phyloP scores from a whole-genome alignment of 2,888 invertebrate genomes.

The Seira ritae region DNA sequence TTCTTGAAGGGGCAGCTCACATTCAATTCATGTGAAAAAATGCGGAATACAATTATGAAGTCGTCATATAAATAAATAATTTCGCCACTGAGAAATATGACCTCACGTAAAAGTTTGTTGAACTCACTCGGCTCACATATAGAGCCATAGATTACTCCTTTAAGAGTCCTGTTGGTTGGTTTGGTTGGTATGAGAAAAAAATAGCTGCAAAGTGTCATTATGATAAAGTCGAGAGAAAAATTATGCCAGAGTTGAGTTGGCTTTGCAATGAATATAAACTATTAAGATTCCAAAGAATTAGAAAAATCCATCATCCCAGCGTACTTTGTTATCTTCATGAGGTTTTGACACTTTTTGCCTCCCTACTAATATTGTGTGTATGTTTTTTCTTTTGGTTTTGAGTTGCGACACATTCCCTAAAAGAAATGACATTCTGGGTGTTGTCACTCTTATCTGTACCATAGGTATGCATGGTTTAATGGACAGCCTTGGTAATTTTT shows the following conservation, averaged over 20 bases:
- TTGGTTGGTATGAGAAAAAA: not conserved
- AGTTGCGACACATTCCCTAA: not conserved
- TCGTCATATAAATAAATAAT: constrained; percentile 5
- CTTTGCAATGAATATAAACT: constrained; percentile 17
- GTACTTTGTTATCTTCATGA: constrained; percentile 48
- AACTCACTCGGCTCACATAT: not conserved
- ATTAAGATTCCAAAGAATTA: constrained; percentile 55
- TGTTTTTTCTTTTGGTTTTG: not conserved
- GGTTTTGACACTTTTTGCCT: constrained; percentile 43
- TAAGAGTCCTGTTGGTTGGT: too few relatives aligned
- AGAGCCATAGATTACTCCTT: not conserved
- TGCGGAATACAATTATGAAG: not conserved
- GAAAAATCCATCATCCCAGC: constrained; percentile 57
- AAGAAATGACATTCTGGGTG: not conserved
- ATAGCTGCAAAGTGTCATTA: not conserved
- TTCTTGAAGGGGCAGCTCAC: not conserved
- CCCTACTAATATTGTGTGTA: not conserved
- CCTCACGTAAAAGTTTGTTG: not conserved
- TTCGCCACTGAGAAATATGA: not conserved
- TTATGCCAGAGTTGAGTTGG: constrained; percentile 7
- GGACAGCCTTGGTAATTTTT: not conserved
- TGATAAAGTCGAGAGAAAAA: not conserved
- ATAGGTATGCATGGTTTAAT: not conserved
- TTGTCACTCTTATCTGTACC: not conserved
- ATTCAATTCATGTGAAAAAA: not conserved